Conservation (phyloP, 2,888 invertebrate genomes). For the Caenorhabditis sp. region DNA sequence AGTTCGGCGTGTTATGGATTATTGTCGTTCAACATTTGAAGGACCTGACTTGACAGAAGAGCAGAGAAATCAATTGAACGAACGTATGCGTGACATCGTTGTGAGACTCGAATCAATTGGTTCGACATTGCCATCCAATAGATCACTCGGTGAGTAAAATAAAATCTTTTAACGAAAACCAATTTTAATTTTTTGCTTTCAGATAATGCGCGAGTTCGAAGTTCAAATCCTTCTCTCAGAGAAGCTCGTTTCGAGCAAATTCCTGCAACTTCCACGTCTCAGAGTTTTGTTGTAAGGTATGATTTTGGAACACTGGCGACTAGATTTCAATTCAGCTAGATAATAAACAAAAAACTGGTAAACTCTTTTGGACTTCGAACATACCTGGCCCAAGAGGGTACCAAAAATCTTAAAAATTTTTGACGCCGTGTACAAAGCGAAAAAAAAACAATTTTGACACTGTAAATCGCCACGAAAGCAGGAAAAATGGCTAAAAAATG, state of each 20-base stretch:
- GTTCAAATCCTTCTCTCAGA: background rate
- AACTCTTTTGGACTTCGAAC: too few relatives aligned
- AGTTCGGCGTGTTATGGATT: conserved; percentile 7
- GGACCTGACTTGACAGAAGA: background rate
- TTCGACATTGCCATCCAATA: background rate
- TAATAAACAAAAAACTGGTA: too few relatives aligned
- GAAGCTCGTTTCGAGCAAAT: background rate
- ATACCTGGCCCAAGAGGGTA: too few relatives aligned
- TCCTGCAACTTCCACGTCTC: background rate
- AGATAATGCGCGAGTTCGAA: background rate
- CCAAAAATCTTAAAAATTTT: too few relatives aligned
- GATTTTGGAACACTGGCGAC: too few relatives aligned
- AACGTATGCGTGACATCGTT: background rate
- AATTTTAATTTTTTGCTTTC: background rate
- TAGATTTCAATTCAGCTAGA: too few relatives aligned
- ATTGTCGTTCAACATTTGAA: background rate
- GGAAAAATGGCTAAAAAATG: too few relatives aligned
- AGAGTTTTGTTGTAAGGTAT: background rate
- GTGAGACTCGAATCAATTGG: conserved; percentile 2
- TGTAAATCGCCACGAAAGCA: too few relatives aligned
- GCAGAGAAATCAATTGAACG: background rate
- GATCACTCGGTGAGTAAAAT: background rate
- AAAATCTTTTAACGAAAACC: background rate
- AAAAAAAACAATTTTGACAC: too few relatives aligned
- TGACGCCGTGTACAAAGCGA: too few relatives aligned